Base-by-base conservation (phyloP, 2,888 invertebrate genomes). In the Petrolisthes manimaculis region DNA sequence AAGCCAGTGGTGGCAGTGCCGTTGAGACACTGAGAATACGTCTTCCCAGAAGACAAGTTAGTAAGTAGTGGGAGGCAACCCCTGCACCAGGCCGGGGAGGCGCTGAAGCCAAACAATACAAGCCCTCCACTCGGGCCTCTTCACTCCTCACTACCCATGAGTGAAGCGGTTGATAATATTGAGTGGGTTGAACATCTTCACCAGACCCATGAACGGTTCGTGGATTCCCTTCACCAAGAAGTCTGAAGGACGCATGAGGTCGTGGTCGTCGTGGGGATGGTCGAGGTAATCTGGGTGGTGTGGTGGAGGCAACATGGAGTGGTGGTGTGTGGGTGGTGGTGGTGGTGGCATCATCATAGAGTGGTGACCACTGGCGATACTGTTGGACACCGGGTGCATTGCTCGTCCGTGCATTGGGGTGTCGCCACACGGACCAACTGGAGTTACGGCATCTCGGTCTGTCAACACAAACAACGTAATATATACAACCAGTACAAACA, bases 181-280 rank as follows among this genome's bases (percentile, higher is more conserved):
- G 88, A 83, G 86, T 2, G 90, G 90, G 54, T 84, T 88, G 69
- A 90, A 61, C 14, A 88, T 88, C 75, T 90, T 90, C 67, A 90
- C 83, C 55, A 90, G 83, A 6, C 90, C 90, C 86, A 83, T 83
- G 83, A 88, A 84, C 37, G 88, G 88, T 9, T 88, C 80, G 37
- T 86, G 90, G 74, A 88, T 90, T 69, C 81, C 86, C 84, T 90
- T 86, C 77, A 88, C 86, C 56, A 90, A 84, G 81, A 86, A 83
- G n/a, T 88, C 83, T 6, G 82, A 55, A 0, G 85, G 75, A 5
- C 87, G 56, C 86, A 87, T 87, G 51, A 87, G 77, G 83, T 89
- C 87, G 55, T 75, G 86, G 77, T 71, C 84, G 61, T 89, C 86
- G 51, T 84, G 83, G 14, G 69, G 80, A 2, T 37, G 37, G 61